Conservation (phyloP, 2,113 vertebrate genomes). For the Scartelaos histophorus region DNA sequence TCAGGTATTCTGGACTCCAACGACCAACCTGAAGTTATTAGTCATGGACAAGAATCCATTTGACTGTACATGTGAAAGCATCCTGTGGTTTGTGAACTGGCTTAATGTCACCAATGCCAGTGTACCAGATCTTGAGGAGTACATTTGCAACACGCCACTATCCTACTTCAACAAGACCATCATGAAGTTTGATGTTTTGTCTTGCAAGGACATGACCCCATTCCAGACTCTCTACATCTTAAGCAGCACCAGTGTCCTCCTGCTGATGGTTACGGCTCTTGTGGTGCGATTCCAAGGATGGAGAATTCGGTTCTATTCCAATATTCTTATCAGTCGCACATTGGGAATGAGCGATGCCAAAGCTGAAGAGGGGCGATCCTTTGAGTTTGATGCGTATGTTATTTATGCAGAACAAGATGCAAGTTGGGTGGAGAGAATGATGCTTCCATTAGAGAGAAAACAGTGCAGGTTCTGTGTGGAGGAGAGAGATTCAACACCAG, state of each 20-base stretch:
- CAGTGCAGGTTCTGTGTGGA: conserved; percentile 85
- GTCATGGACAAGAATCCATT: conserved; percentile 89
- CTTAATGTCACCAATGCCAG: conserved; percentile 80
- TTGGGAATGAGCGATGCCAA: conserved; percentile 86
- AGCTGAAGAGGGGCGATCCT: conserved; percentile 65
- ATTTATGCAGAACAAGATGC: conserved; percentile 82
- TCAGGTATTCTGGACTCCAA: conserved; percentile 78
- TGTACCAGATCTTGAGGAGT: conserved; percentile 75
- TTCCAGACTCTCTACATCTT: conserved; percentile 84
- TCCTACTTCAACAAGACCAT: conserved; percentile 82
- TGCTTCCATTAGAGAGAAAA: conserved; percentile 80
- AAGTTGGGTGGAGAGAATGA: conserved; percentile 83
- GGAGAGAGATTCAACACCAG: conserved; percentile 85
- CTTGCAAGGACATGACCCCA: conserved; percentile 89
- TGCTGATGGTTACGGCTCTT: conserved; percentile 72
- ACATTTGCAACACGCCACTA: conserved; percentile 89
- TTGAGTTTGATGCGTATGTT: conserved; percentile 86
- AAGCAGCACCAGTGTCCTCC: conserved; percentile 63
- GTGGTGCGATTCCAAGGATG: conserved; percentile 87
- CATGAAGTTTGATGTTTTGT: conserved; percentile 80
- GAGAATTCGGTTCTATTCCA: conserved; percentile 92
- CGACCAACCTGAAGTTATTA: conserved; percentile 80
- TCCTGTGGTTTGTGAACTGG: conserved; percentile 91
- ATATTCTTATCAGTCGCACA: conserved; percentile 81
- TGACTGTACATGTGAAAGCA: conserved; percentile 96